Conservation (phyloP, 2,797 vertebrate genomes). For the Pipistrellus kuhlii region DNA sequence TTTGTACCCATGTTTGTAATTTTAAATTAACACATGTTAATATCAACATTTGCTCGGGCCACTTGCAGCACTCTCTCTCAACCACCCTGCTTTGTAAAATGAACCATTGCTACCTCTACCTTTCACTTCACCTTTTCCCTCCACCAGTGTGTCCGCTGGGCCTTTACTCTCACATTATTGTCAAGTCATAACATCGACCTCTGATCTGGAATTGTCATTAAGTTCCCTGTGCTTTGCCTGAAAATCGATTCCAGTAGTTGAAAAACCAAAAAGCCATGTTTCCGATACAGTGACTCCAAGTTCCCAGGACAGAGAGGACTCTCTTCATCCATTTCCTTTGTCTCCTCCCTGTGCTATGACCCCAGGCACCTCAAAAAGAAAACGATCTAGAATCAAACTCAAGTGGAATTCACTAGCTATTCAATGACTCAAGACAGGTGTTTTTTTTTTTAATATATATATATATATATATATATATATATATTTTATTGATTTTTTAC, state of each 20-base stretch:
- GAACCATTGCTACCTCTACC: not conserved
- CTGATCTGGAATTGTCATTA: not conserved
- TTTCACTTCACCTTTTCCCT: not conserved
- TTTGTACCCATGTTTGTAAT: not conserved
- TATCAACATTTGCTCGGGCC: not conserved
- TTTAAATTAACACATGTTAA: not conserved
- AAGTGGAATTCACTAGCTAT: not conserved
- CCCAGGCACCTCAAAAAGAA: not conserved
- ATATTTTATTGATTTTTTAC: no score
- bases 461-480: no score
- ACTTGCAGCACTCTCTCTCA: not conserved
- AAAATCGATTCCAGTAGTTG: not conserved
- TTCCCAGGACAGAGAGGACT: not conserved
- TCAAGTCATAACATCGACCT: not conserved
- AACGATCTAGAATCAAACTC: not conserved
- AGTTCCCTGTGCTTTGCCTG: not conserved
- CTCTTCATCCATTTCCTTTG: not conserved
- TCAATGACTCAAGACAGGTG: not conserved
- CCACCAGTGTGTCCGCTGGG: rapidly evolving
- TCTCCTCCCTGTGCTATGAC: not conserved
- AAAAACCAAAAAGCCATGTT: not conserved
- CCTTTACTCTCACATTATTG: not conserved
- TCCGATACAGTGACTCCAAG: not conserved
- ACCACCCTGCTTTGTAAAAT: not conserved
- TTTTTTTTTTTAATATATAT: not conserved